These are phyloP conservation scores for Pongo abelii DNA, from an alignment of 2,113 vertebrate species.

Conservation along the genomic window DNA sequence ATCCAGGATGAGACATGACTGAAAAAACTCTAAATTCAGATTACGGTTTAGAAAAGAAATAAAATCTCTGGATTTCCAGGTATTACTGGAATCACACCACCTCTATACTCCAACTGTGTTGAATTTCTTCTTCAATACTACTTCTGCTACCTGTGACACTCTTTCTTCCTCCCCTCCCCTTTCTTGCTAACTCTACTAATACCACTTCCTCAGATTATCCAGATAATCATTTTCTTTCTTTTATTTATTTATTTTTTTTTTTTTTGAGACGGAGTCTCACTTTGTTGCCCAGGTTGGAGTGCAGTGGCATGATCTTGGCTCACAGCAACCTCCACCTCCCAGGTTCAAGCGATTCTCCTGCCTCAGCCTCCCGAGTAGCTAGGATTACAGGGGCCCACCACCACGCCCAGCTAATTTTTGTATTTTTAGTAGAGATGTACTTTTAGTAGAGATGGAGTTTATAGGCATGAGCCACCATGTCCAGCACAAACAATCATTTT, in stretches of 20 bases:
- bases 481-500: neutral
- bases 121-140: neutral
- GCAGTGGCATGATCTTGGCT: too few species aligned
- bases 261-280: too few species aligned
- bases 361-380: too few species aligned
- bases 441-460: too few species aligned
- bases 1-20: neutral
- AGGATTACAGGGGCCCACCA: too few species aligned
- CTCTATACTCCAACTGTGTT: neutral
- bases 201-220: neutral
- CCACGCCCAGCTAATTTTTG: too few species aligned
- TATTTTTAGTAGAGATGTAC: too few species aligned
- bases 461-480: too few species aligned
- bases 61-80: neutral
- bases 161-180: neutral
- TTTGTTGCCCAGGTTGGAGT: too few species aligned
- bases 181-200: neutral
- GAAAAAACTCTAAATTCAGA: neutral
- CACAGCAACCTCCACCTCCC: too few species aligned
- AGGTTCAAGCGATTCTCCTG: too few species aligned
- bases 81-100: neutral
- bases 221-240: neutral
- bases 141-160: neutral
- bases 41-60: neutral
- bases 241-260: too few species aligned